Evolutionary conservation across 2,888 invertebrate species (phyloP).

Genomic region (Athetis lepigone): DNA sequence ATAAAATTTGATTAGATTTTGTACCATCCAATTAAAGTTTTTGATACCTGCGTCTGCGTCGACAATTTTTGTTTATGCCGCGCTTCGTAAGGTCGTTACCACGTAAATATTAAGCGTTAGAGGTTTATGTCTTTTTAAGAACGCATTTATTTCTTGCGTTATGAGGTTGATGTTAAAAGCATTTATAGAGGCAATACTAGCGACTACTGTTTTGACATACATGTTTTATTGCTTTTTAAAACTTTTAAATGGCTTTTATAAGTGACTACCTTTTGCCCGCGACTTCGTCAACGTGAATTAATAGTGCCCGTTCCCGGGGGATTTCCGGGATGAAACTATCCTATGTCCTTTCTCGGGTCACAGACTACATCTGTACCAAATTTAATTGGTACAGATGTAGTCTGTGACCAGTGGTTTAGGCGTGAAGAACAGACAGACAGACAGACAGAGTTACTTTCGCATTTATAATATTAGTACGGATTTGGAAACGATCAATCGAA

Average conservation of each 20-base stretch:
- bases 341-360: too few species aligned
- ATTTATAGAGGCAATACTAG: constrained; percentile 14
- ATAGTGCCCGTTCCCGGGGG: too few species aligned
- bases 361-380: too few species aligned
- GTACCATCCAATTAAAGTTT: constrained; percentile 64
- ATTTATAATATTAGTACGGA: too few species aligned
- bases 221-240: constrained; percentile 17
- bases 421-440: too few species aligned
- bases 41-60: constrained; percentile 57
- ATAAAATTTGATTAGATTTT: constrained; percentile 70
- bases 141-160: constrained; percentile 24
- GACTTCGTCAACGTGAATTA: too few species aligned
- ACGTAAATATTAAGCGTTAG: constrained; percentile 28
- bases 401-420: too few species aligned
- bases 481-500: not conserved
- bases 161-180: constrained; percentile 7
- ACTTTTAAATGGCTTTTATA: too few species aligned
- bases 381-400: too few species aligned
- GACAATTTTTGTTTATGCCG: constrained; percentile 62
- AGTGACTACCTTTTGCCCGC: too few species aligned
- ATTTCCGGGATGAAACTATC: too few species aligned
- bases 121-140: constrained; percentile 45
- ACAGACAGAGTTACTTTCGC: too few species aligned
- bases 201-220: constrained; percentile 45
- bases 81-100: constrained; percentile 51